Evolutionary conservation across 2,888 invertebrate species (phyloP), one percentile per base, ranked within the genome.

Genomic region (Chrysolina oricalcia): DNA sequence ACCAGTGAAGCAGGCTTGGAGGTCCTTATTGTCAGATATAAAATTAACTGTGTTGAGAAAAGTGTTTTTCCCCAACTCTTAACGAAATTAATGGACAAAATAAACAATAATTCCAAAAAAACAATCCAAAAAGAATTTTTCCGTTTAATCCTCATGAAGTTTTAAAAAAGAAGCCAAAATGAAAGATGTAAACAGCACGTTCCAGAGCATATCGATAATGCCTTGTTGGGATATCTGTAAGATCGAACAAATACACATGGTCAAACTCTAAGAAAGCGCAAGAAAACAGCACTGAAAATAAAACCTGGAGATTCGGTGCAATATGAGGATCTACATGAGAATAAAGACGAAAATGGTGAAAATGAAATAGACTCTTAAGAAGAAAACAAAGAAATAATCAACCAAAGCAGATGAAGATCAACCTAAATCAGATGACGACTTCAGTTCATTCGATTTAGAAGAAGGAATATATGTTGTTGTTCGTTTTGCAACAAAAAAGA

Each of bases 401-500:
- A 27, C 27, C 27, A 27, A 27, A 27, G 27, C 27, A 27, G 2
- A 27, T 27, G 2, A 27, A 27, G 27, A 27, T 27, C 27, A 27
- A 27, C 27, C 27, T 27, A 5, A 27, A 27, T 5, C 27, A 27
- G 27, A 27, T 27, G 27, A 27, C 27, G 27, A 27, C 27, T 27
- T 27, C 27, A 27, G 27, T 27, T 5, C 27, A 27, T 27, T 27
- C 27, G 27, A 27, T 27, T 27, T 27, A 27, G 27, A 27, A 27
- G 27, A 69, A 56, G 69, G 35, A n/a, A 17, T 56, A 56, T 69
- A 69, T 69, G 40, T 56, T 69, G 40, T 56, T 27, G 27, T 27
- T 27, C 27, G 21, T 40, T 69, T 69, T 69, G 13, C 56, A 35
- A 69, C 56, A 27, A 21, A 59, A 56, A 69, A 69, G 41, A 69